Evolutionary conservation across 1,140 invertebrate genomes (phyloP).

Genomic region (Ceratina japonica): DNA sequence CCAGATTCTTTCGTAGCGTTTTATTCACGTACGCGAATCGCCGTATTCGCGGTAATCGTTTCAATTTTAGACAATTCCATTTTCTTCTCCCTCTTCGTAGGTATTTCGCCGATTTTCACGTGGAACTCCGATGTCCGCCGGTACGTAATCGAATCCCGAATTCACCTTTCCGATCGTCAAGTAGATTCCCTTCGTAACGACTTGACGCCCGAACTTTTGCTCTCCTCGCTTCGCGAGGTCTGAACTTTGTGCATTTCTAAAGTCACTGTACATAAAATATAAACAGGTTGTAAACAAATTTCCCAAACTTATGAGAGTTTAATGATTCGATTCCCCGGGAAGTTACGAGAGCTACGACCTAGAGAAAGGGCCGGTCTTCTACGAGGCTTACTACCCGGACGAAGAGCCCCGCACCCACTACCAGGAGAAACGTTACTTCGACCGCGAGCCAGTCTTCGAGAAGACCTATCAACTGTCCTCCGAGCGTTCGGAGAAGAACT

Average conservation of each 20-base stretch:
- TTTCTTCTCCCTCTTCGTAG: not conserved
- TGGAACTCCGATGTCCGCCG: conserved; percentile 19
- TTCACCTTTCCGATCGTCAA: not conserved
- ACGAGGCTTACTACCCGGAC: conserved; percentile 71
- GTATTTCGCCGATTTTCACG: conserved; percentile 15
- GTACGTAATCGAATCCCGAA: conserved; percentile 26
- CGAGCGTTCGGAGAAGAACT: not conserved
- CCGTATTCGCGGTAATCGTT: not conserved
- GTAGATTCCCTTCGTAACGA: too few species aligned
- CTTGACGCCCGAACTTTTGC: not conserved
- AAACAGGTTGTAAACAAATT: too few species aligned
- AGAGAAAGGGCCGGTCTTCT: conserved; percentile 65
- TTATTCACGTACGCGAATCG: too few species aligned
- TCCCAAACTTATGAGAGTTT: too few species aligned
- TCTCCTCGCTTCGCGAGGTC: not conserved
- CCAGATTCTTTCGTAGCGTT: too few species aligned
- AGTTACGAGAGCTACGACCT: conserved; percentile 63
- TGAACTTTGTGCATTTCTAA: too few species aligned
- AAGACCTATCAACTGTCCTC: conserved; percentile 60
- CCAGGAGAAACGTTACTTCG: conserved; percentile 53
- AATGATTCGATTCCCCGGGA: not conserved
- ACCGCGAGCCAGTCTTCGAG: conserved; percentile 51
- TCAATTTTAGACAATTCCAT: not conserved
- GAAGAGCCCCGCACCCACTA: conserved; percentile 8
- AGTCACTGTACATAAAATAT: not conserved